phyloP scores from a whole-genome alignment of 35 echinoderm and acorn worm species.

The Strongylocentrotus purpuratus region DNA sequence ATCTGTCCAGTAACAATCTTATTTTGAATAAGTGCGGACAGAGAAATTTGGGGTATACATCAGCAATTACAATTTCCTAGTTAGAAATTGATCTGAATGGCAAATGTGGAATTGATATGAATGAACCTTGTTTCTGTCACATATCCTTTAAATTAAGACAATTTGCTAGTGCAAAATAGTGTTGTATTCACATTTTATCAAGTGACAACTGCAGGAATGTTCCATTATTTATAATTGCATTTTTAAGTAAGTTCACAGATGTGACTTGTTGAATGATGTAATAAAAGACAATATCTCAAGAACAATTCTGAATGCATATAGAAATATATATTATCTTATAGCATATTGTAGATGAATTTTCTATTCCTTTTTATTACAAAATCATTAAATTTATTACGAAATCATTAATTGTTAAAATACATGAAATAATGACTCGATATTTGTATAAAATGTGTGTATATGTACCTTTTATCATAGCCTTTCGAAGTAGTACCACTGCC shows the following conservation, averaged over 20 bases:
- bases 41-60: not conserved
- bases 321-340: not conserved
- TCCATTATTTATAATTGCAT: not conserved
- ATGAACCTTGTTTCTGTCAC: not conserved
- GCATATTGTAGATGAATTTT: not conserved
- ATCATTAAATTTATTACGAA: not conserved
- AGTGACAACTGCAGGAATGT: slow-evolving; percentile 15
- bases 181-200: not conserved
- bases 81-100: not conserved
- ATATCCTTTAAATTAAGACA: not conserved
- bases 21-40: too few species aligned
- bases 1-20: too few species aligned
- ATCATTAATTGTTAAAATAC: not conserved
- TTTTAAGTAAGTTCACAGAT: not conserved
- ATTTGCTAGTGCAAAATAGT: not conserved
- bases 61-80: not conserved
- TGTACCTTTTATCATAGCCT: not conserved
- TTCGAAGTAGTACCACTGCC: not conserved
- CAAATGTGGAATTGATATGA: not conserved
- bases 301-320: not conserved
- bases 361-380: not conserved
- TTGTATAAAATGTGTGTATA: not conserved
- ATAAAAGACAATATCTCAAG: not conserved
- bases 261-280: not conserved
- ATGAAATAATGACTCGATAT: not conserved